Conservation (phyloP, 1,140 invertebrate genomes). For the Pseudomyrmex gracilis region DNA sequence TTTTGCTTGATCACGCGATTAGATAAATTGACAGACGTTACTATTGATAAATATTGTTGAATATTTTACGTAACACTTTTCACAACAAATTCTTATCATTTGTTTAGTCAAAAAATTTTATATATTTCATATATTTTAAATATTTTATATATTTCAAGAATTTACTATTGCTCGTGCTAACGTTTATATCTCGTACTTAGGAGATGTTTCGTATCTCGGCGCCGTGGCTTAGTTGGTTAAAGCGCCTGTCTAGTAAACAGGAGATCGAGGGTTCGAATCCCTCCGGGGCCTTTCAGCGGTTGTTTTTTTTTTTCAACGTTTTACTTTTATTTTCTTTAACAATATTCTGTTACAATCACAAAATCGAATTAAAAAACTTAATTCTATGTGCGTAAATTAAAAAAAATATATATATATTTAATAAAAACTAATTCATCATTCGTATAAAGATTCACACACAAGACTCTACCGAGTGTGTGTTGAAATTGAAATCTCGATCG, state of each 20-base stretch:
- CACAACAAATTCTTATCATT: background rate
- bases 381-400: too few species aligned
- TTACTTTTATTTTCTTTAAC: too few species aligned
- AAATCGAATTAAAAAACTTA: too few species aligned
- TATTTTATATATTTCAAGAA: too few species aligned
- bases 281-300: conserved; percentile 83
- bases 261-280: conserved; percentile 87
- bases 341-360: too few species aligned
- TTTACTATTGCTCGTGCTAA: too few species aligned
- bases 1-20: background rate
- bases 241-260: conserved; percentile 88
- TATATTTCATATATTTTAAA: too few species aligned
- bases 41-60: background rate
- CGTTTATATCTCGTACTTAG: too few species aligned
- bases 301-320: too few species aligned
- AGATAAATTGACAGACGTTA: background rate
- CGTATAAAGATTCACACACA: background rate
- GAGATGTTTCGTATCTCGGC: conserved; percentile 62
- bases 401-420: background rate
- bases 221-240: conserved; percentile 88
- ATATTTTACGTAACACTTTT: background rate
- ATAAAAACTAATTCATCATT: background rate
- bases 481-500: background rate
- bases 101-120: too few species aligned
- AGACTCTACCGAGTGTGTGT: background rate